Conservation (phyloP, 2,797 vertebrate species). For the Chromobotia macracanthus region DNA sequence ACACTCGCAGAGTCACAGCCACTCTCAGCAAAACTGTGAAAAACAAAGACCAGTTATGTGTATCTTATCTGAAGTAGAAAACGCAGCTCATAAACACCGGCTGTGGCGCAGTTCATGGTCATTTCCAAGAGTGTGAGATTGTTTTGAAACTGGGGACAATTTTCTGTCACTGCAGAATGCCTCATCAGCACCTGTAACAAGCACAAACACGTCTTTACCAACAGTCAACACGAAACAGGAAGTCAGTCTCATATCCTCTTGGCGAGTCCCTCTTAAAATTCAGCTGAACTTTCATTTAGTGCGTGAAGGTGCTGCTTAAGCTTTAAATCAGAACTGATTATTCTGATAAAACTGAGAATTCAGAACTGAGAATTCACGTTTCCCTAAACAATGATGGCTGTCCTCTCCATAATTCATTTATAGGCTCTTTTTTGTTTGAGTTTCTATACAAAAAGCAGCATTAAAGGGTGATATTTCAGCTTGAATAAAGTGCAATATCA, state of each 20-base stretch:
- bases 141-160: background rate
- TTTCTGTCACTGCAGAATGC: constrained; percentile 12
- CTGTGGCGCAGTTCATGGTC: background rate
- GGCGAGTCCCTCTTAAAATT: constrained; percentile 55
- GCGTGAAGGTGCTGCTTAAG: constrained; percentile 27
- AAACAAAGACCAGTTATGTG: background rate
- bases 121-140: background rate
- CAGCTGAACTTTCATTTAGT: constrained; percentile 21
- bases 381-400: no score
- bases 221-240: constrained; percentile 73
- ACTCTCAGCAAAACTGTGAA: background rate
- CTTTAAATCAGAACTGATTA: no score
- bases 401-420: background rate
- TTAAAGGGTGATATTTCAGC: background rate
- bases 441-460: background rate
- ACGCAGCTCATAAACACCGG: background rate
- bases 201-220: constrained; percentile 63
- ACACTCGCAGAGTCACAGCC: constrained; percentile 1
- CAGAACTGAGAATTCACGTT: no score
- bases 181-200: constrained; percentile 59
- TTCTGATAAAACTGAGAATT: no score
- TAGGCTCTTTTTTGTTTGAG: background rate
- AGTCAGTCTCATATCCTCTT: constrained; percentile 62
- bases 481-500: background rate
- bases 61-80: background rate